A percentile compares a stretch with the other conserved stretches of the same genome.
phyloP scores from a whole-genome alignment of 2,797 vertebrate genomes.

The Yasuhikotakia modesta region DNA sequence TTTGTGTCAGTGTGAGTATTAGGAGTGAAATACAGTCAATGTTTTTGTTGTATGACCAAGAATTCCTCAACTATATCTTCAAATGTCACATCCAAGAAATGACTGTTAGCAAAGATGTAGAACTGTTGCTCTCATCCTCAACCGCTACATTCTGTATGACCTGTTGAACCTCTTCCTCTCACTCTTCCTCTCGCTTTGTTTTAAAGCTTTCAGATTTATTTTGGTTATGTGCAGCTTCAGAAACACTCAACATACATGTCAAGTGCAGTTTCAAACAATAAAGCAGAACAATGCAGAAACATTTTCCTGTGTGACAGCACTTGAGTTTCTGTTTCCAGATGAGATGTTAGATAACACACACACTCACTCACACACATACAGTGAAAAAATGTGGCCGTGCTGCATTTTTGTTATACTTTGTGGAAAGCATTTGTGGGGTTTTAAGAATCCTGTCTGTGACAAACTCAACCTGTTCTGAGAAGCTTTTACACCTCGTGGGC shows the following conservation, averaged over 20 bases:
- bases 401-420: neutral
- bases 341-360: neutral
- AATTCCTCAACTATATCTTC: too few species aligned
- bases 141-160: neutral
- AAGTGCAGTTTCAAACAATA: slow-evolving; percentile 4
- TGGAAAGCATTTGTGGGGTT: neutral
- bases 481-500: too few species aligned
- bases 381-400: neutral
- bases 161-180: neutral
- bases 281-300: slow-evolving; percentile 4
- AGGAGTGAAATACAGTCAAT: too few species aligned
- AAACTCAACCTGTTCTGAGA: neutral
- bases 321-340: neutral
- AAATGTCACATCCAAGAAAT: too few species aligned
- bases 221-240: neutral
- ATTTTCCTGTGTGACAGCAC: neutral
- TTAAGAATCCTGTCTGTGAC: neutral
- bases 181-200: slow-evolving; percentile 29
- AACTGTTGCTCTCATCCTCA: neutral
- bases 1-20: too few species aligned
- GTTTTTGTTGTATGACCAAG: too few species aligned
- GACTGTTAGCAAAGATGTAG: too few species aligned
- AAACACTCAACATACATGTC: neutral
- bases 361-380: neutral
- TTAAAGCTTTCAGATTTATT: slow-evolving; percentile 4